Percentiles rank a stretch among this genome's conserved stretches.
phyloP scores from a whole-genome alignment of 1,140 invertebrate genomes.

The Leptinotarsa texana region DNA sequence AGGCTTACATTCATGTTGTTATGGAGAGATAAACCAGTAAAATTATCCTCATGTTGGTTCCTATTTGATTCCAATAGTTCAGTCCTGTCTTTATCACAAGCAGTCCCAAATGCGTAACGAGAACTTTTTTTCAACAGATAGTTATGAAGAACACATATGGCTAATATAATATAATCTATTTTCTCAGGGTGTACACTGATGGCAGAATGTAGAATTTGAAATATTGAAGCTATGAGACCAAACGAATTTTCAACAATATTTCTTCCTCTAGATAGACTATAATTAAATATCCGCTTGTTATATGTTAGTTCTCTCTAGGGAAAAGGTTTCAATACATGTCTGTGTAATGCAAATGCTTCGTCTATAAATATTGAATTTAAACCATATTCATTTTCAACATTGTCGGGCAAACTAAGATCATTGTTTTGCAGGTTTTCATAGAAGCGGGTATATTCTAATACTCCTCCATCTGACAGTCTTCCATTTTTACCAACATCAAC shows the following conservation, averaged over 20 bases:
- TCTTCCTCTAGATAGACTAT: slow-evolving; percentile 17
- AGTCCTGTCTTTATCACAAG: slow-evolving; percentile 16
- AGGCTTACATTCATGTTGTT: not conserved
- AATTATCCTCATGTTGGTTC: slow-evolving; percentile 12
- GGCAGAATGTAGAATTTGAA: slow-evolving; percentile 19
- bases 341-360: slow-evolving; percentile 25
- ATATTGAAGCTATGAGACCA: slow-evolving; percentile 28
- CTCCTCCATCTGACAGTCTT: slow-evolving; percentile 12
- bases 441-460: slow-evolving; percentile 3
- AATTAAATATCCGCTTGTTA: slow-evolving; percentile 19
- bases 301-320: slow-evolving; percentile 14
- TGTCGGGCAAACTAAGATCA: not conserved
- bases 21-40: not conserved
- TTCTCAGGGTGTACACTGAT: slow-evolving; percentile 21
- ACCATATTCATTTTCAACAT: slow-evolving; percentile 2
- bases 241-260: slow-evolving; percentile 26
- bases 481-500: slow-evolving; percentile 26
- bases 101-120: not conserved
- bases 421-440: slow-evolving; percentile 1
- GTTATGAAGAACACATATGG: slow-evolving; percentile 27
- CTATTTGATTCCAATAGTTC: slow-evolving; percentile 19
- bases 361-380: slow-evolving; percentile 20
- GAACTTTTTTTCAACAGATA: slow-evolving; percentile 15
- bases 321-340: slow-evolving; percentile 29
- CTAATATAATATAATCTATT: slow-evolving; percentile 14